These are phyloP conservation scores for Drymonia ruficornis DNA, from an alignment of 2,888 invertebrate species.

Conservation along the genomic window DNA sequence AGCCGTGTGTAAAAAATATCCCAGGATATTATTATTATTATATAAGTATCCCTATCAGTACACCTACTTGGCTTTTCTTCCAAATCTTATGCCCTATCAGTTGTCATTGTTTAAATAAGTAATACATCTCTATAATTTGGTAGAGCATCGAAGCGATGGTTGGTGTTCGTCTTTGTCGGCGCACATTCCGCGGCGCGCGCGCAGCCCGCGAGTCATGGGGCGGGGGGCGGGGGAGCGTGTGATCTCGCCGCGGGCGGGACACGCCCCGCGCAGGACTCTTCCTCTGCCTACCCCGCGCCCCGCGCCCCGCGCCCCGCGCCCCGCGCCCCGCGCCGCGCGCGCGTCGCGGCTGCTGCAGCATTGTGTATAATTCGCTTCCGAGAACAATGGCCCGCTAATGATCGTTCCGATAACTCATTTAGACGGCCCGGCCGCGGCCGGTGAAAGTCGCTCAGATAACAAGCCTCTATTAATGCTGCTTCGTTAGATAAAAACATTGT, in stretches of 20 bases:
- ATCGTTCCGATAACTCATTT: conserved; percentile 9
- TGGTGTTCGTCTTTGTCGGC: conserved; percentile 38
- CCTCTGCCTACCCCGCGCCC: not conserved
- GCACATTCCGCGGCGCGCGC: conserved; percentile 27
- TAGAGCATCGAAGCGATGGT: not conserved
- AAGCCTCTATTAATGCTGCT: not conserved
- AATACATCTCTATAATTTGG: conserved; percentile 2
- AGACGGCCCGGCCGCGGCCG: too few relatives aligned
- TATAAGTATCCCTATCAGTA: too few relatives aligned
- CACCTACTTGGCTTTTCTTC: not conserved
- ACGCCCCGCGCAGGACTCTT: conserved; percentile 12
- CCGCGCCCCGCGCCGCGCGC: not conserved
- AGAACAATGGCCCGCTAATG: conserved; percentile 8
- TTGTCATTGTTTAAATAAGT: conserved; percentile 15
- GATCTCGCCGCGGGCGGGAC: conserved; percentile 31
- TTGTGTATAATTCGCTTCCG: conserved; percentile 2
- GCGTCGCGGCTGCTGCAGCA: too few relatives aligned
- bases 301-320: conserved; percentile 12
- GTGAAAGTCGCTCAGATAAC: not conserved
- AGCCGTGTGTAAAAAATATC: too few relatives aligned
- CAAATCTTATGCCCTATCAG: conserved; percentile 15
- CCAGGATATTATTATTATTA: too few relatives aligned
- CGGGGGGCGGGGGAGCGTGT: conserved; percentile 17
- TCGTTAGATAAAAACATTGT: conserved; percentile 5
- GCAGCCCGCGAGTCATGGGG: not conserved